Conservation (phyloP, 2,113 vertebrate species). For the Cinclus mexicanus region DNA sequence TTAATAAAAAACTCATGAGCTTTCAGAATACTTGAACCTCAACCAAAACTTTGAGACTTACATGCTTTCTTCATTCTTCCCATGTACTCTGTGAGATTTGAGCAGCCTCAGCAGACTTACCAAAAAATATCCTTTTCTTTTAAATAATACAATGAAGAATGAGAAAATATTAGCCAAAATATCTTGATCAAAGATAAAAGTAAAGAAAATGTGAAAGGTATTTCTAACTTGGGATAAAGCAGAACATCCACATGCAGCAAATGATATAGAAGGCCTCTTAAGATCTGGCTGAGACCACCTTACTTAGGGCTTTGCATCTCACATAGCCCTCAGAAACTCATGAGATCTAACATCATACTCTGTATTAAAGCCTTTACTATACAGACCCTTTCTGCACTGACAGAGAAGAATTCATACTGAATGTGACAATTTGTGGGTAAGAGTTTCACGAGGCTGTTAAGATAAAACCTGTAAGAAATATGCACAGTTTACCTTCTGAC, state of each 20-base stretch:
- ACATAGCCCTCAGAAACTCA: background rate
- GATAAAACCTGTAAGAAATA: background rate
- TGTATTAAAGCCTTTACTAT: background rate
- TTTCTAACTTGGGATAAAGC: background rate
- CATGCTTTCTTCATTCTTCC: background rate
- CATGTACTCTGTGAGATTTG: background rate
- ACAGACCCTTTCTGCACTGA: background rate
- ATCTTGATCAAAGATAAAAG: background rate
- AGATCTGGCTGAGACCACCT: background rate
- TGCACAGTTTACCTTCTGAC: background rate
- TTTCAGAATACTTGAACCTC: background rate
- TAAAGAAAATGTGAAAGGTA: background rate
- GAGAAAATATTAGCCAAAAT: background rate
- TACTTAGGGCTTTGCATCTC: background rate
- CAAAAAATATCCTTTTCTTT: background rate
- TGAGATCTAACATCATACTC: background rate
- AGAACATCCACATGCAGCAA: background rate
- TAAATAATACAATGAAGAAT: background rate
- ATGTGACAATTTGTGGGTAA: background rate
- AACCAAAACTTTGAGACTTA: background rate
- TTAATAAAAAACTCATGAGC: background rate
- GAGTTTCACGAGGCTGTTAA: background rate
- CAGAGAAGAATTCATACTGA: background rate
- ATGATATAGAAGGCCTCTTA: accelerated
- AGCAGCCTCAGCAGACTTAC: background rate